Conservation (phyloP, 2,113 vertebrate genomes). For the Amblyornis subalaris region DNA sequence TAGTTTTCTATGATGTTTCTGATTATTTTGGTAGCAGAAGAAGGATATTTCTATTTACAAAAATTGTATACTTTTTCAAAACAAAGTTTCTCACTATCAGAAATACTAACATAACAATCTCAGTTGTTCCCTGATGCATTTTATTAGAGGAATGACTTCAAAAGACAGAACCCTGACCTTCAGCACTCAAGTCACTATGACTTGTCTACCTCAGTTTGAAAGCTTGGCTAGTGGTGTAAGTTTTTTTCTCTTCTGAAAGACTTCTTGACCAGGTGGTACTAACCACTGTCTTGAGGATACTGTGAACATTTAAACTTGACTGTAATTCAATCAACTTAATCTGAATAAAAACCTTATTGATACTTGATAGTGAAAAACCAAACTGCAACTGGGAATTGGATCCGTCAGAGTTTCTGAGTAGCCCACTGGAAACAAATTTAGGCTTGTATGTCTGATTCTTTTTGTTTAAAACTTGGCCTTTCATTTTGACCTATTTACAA, state of each 20-base stretch:
- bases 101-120: neutral
- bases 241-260: neutral
- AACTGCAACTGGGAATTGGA: neutral
- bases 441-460: neutral
- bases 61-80: constrained; percentile 15
- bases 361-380: neutral
- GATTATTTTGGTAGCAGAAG: constrained; percentile 51
- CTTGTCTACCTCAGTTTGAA: constrained; percentile 67
- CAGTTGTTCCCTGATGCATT: neutral
- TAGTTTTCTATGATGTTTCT: constrained; percentile 43
- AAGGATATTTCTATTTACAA: constrained; percentile 30
- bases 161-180: neutral
- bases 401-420: neutral
- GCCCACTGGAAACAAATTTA: neutral
- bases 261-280: neutral
- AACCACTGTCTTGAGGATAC: neutral
- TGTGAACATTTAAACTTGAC: neutral
- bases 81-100: neutral
- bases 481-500: neutral
- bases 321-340: neutral
- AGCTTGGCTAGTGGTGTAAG: neutral
- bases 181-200: neutral
- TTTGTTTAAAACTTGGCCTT: neutral
- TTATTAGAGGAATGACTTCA: neutral
- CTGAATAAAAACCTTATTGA: neutral